A percentile compares a stretch with the other conserved stretches of the same genome.
Conservation (phyloP, 2,888 invertebrate genomes). For the Iselma pallidipennis region DNA sequence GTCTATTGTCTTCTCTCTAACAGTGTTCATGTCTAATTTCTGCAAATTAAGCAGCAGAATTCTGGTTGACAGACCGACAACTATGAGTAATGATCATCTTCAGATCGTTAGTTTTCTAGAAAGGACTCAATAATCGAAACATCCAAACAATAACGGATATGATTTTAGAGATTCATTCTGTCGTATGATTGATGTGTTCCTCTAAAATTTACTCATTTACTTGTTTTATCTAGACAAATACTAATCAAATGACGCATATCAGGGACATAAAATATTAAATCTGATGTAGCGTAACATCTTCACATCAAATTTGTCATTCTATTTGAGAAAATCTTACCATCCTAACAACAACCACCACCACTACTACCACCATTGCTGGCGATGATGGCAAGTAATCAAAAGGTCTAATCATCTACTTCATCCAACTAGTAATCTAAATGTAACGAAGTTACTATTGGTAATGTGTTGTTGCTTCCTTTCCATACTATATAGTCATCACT, state of each 20-base stretch:
- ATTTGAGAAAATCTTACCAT: too few species aligned
- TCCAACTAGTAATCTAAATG: constrained; percentile 46
- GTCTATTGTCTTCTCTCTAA: too few species aligned
- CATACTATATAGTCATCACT: constrained; percentile 16
- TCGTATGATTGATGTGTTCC: background rate
- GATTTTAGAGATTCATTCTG: background rate
- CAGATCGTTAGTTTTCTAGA: background rate
- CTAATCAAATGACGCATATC: too few species aligned
- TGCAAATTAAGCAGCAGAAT: too few species aligned
- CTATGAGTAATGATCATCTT: background rate
- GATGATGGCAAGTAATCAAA: constrained; percentile 19
- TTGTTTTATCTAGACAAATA: too few species aligned
- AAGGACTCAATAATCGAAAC: too few species aligned
- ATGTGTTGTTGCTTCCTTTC: constrained; percentile 21
- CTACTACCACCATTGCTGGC: background rate
- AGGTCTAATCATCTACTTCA: constrained; percentile 43
- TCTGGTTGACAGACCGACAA: too few species aligned
- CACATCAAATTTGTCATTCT: background rate
- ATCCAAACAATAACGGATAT: background rate
- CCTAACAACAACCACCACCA: too few species aligned
- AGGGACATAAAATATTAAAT: background rate
- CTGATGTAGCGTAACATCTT: background rate
- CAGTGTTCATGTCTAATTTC: too few species aligned
- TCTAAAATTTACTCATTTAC: too few species aligned
- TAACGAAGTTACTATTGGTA: constrained; percentile 44